Percentiles rank a stretch among this genome's conserved stretches.
Conservation (phyloP, 2,113 vertebrate species). For the Arothron firmamentum region DNA sequence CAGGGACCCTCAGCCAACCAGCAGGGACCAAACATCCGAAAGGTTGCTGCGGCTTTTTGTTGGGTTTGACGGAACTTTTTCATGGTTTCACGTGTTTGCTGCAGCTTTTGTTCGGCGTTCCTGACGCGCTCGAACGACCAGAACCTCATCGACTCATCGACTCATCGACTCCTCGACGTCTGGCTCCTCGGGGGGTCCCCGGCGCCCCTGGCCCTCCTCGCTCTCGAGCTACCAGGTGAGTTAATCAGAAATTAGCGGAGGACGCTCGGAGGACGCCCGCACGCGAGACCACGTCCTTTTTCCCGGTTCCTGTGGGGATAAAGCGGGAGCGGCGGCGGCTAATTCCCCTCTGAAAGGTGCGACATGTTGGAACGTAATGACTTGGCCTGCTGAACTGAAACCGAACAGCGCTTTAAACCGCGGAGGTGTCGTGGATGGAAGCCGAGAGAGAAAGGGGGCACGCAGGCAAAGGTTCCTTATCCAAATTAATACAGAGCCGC, state of each 20-base stretch:
- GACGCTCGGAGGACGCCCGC: conserved; percentile 38
- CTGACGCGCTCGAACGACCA: no score
- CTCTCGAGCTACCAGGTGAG: neutral
- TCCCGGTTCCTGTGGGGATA: conserved; percentile 47
- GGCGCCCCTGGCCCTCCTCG: neutral
- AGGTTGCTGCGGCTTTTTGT: neutral
- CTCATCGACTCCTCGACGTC: no score
- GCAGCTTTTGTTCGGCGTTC: no score
- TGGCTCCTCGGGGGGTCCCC: neutral
- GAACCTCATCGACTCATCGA: no score
- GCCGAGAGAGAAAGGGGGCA: conserved; percentile 73
- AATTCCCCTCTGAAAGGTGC: conserved; percentile 70
- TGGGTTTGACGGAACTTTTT: no score
- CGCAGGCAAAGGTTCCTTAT: conserved; percentile 73
- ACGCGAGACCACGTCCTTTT: conserved; percentile 37
- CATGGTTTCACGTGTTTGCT: no score
- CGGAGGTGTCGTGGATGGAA: conserved; percentile 71
- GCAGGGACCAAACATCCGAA: neutral
- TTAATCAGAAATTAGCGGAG: conserved; percentile 45
- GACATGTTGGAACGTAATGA: conserved; percentile 74
- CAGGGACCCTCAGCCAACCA: conserved; percentile 20
- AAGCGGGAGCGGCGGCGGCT: conserved; percentile 37
- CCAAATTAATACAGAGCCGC: conserved; percentile 68
- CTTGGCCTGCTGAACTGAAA: conserved; percentile 76
- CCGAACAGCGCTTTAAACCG: conserved; percentile 74